Percentiles rank a stretch among this genome's conserved stretches.
Conservation (phyloP, 2,797 vertebrate genomes). For the Enteromius treurensis region DNA sequence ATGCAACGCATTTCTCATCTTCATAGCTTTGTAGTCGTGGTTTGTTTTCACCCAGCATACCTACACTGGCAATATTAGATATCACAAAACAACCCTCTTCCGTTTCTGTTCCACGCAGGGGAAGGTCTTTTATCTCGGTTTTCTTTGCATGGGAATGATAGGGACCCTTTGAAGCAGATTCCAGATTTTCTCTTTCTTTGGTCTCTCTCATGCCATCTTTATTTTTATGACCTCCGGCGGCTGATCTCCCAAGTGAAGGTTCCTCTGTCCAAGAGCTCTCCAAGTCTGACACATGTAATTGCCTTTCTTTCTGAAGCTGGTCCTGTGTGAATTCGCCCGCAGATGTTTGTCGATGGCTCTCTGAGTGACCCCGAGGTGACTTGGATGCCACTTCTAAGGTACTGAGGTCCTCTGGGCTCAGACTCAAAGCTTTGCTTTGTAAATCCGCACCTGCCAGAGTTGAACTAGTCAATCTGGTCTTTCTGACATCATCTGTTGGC, state of each 20-base stretch:
- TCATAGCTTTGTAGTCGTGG: slow-evolving; percentile 14
- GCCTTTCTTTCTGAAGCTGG: slow-evolving; percentile 15
- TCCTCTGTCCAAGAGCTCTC: slow-evolving; percentile 29
- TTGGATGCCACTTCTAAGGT: slow-evolving; percentile 43
- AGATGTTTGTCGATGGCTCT: slow-evolving; percentile 35
- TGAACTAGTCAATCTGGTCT: slow-evolving; percentile 29
- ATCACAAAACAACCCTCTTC: slow-evolving; percentile 27
- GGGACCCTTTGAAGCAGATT: slow-evolving; percentile 33
- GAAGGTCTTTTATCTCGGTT: slow-evolving; percentile 17
- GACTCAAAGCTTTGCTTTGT: slow-evolving; percentile 18
- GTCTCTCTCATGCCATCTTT: slow-evolving; percentile 9
- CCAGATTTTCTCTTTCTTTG: slow-evolving; percentile 23
- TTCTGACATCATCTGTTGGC: slow-evolving; percentile 17
- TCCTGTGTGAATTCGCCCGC: slow-evolving; percentile 31
- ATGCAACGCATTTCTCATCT: slow-evolving; percentile 23
- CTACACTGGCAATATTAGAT: slow-evolving; percentile 10
- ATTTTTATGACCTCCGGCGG: slow-evolving; percentile 34
- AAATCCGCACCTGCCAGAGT: slow-evolving; percentile 17
- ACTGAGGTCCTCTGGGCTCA: slow-evolving; percentile 14
- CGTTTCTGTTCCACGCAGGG: slow-evolving; percentile 32
- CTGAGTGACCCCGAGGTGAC: slow-evolving; percentile 13
- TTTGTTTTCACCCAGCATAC: slow-evolving; percentile 40
- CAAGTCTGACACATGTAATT: slow-evolving; percentile 24
- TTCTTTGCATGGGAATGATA: slow-evolving; percentile 13
- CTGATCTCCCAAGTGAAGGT: slow-evolving; percentile 30